Conservation (phyloP, 2,797 vertebrate species). For the Sebastes baramenuke region DNA sequence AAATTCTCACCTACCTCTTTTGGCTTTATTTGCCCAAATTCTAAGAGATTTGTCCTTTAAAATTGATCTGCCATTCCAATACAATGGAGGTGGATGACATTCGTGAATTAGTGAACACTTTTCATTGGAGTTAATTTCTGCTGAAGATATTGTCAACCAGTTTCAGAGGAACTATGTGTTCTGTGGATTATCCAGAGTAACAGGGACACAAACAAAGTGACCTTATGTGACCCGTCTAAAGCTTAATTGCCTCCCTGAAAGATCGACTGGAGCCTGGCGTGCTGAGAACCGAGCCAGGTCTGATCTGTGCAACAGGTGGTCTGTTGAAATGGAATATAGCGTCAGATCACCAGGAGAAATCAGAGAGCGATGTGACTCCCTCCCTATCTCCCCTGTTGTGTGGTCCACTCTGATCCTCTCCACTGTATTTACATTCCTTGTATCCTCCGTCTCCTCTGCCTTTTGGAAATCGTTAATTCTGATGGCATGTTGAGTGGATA, state of each 20-base stretch:
- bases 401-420: constrained; percentile 64
- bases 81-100: neutral
- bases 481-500: constrained; percentile 56
- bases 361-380: constrained; percentile 40
- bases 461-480: constrained; percentile 66
- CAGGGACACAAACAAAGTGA: neutral
- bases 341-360: constrained; percentile 45
- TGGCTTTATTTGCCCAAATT: neutral
- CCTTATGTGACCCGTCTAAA: neutral
- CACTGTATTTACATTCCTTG: constrained; percentile 70
- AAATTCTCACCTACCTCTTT: neutral
- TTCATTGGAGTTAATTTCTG: neutral
- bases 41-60: neutral
- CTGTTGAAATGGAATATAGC: constrained; percentile 53
- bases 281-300: constrained; percentile 44
- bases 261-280: constrained; percentile 24
- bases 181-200: neutral
- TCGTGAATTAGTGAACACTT: neutral
- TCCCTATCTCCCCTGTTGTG: constrained; percentile 52
- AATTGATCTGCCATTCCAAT: neutral
- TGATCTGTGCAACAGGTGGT: constrained; percentile 71
- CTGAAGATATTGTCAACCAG: neutral
- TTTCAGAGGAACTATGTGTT: neutral
- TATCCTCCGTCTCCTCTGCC: constrained; percentile 29
- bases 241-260: constrained; percentile 15